Conservation (phyloP, 2,113 vertebrate genomes). For the Phycodurus eques region DNA sequence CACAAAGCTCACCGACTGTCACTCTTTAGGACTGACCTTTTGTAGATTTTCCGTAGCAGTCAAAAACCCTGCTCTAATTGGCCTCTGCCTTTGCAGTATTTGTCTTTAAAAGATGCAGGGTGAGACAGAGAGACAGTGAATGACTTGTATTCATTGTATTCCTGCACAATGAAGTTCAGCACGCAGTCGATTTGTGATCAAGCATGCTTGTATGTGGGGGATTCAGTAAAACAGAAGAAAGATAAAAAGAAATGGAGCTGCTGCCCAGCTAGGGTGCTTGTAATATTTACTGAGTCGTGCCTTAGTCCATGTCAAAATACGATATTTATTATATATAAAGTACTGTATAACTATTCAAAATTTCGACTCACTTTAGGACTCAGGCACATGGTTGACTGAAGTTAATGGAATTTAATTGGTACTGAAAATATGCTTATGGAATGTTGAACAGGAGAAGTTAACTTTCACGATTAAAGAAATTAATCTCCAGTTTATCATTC, state of each 20-base stretch:
- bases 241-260: constrained; percentile 13
- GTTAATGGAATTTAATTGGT: constrained; percentile 21
- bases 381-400: constrained; percentile 2
- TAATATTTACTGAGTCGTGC: background rate
- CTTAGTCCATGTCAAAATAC: constrained; percentile 6
- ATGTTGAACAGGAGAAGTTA: background rate
- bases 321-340: background rate
- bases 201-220: background rate
- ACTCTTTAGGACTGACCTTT: constrained; percentile 58
- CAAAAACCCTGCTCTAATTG: constrained; percentile 58
- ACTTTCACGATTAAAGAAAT: background rate
- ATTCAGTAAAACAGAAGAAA: background rate
- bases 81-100: constrained; percentile 25
- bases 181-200: background rate
- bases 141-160: background rate
- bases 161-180: background rate
- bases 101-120: background rate
- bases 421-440: background rate
- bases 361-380: background rate
- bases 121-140: background rate
- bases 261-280: background rate
- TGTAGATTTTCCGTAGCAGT: constrained; percentile 17
- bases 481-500: constrained; percentile 4
- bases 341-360: constrained; percentile 6
- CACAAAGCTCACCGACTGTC: constrained; percentile 32